Conservation (phyloP, 2,113 vertebrate species). For the Brachypodius melanocephalos region DNA sequence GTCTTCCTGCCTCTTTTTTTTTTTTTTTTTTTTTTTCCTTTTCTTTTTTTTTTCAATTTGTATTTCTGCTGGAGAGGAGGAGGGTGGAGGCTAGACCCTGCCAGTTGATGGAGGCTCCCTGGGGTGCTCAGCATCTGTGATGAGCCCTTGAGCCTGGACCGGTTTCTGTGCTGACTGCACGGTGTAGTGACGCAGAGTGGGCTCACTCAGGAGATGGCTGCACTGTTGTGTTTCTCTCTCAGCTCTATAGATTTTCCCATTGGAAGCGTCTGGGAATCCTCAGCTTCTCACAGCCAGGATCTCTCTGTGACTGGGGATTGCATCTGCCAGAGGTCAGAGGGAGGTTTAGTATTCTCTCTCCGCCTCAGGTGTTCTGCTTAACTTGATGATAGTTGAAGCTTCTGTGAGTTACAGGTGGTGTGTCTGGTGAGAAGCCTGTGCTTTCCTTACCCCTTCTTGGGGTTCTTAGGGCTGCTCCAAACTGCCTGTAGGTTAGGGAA, state of each 20-base stretch:
- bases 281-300: background rate
- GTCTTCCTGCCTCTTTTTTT: conserved; percentile 4
- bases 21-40: background rate
- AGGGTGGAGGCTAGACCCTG: background rate
- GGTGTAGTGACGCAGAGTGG: rapidly evolving
- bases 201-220: background rate
- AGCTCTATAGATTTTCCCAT: background rate
- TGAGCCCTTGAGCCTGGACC: background rate
- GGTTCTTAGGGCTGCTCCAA: background rate
- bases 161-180: background rate
- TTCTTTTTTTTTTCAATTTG: background rate
- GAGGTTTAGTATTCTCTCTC: background rate
- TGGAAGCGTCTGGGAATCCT: background rate
- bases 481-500: background rate
- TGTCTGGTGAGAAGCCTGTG: background rate
- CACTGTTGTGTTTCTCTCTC: background rate
- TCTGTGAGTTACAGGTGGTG: rapidly evolving
- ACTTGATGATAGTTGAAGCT: background rate
- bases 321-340: background rate
- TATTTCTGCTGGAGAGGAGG: conserved; percentile 5
- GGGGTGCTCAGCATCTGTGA: background rate
- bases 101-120: background rate
- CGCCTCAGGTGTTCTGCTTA: background rate
- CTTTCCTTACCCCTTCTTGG: background rate
- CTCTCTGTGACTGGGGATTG: background rate